Evolutionary conservation across 2,888 invertebrate genomes (phyloP), one percentile per base, ranked within the genome.

Genomic region (Eustalomyia histrio): DNA sequence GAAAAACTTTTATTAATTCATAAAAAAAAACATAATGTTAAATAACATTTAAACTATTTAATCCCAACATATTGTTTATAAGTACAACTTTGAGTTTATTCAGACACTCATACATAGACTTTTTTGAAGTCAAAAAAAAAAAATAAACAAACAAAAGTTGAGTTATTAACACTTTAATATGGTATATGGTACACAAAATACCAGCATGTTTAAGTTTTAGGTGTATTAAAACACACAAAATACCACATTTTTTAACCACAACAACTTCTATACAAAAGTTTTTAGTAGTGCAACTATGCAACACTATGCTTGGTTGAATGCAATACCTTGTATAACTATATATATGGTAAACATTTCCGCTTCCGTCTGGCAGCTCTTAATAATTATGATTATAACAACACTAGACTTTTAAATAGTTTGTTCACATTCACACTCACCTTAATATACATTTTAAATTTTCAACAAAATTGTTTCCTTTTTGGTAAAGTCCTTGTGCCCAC

Each of bases 351-450:
- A 79, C 17, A 74, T 64, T 74, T 79, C 79, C 74, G 79, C 73
- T 78, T 78, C 81, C 81, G 78, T 71, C 69, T 74, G 58, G 74
- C 53, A 81, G 81, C 81, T 71, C 65, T 74, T 78, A 74, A 81
- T 81, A 81, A 81, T 78, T 78, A 81, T 81, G 78, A 80, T 80
- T 68, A 80, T 80, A 68, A 76, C 58, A 80, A 73, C 80, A 73
- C 72, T 58, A 50, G 24, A 72, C 63, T 53, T 55, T 67, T 18
- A 47, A 68, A 57, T 24, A 29, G 10, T 61, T 47, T 63, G 16
- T 18, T 3, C 50, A 29, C 9, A 71, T 24, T 57, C 21, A 68
- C 35, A 65, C 65, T 29, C 18, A 21, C 12, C 29, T 18, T 10
- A 5, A 14, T 35, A 55, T 53, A 67, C 39, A 39, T 57, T 61